Evolutionary conservation across 2,113 vertebrate species (phyloP).

Genomic region (Hiodon alosoides): DNA sequence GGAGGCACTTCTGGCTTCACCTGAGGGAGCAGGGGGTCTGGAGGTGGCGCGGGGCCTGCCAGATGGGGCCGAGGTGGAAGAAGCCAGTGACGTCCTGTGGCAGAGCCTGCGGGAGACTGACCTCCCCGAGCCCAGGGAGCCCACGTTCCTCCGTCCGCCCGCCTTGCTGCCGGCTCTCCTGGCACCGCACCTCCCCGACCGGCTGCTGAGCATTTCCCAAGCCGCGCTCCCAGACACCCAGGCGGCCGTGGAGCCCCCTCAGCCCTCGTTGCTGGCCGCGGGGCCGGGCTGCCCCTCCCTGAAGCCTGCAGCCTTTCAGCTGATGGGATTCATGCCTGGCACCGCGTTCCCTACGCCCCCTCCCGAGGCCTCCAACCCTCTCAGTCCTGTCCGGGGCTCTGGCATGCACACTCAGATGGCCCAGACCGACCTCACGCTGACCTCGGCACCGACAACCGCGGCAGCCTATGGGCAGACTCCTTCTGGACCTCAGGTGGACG

Average conservation of each 20-base stretch:
- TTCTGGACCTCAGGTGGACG: constrained; percentile 55
- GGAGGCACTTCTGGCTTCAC: constrained; percentile 66
- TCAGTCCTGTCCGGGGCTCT: constrained; percentile 59
- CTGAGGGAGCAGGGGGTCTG: constrained; percentile 47
- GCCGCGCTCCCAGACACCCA: constrained; percentile 62
- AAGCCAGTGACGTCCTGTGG: constrained; percentile 66
- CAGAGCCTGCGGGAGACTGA: constrained; percentile 71
- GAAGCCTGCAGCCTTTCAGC: constrained; percentile 61
- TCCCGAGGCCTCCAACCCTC: constrained; percentile 57
- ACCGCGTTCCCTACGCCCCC: constrained; percentile 62
- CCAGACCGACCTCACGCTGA: constrained; percentile 47
- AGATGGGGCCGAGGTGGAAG: constrained; percentile 46
- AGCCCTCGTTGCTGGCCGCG: constrained; percentile 64
- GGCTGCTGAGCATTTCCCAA: constrained; percentile 48
- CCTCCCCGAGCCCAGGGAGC: constrained; percentile 64
- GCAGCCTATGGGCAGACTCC: constrained; percentile 47
- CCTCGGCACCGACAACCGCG: constrained; percentile 47
- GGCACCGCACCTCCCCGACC: constrained; percentile 48
- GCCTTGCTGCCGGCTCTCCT: constrained; percentile 46
- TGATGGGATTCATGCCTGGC: constrained; percentile 65
- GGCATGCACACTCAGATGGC: constrained; percentile 64
- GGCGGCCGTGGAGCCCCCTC: constrained; percentile 66
- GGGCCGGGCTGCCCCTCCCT: constrained; percentile 66
- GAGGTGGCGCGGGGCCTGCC: constrained; percentile 36
- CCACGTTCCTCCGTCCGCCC: constrained; percentile 52